Base-by-base conservation (phyloP, 2,113 vertebrate genomes). In the Rhegmatorhina hoffmannsi region DNA sequence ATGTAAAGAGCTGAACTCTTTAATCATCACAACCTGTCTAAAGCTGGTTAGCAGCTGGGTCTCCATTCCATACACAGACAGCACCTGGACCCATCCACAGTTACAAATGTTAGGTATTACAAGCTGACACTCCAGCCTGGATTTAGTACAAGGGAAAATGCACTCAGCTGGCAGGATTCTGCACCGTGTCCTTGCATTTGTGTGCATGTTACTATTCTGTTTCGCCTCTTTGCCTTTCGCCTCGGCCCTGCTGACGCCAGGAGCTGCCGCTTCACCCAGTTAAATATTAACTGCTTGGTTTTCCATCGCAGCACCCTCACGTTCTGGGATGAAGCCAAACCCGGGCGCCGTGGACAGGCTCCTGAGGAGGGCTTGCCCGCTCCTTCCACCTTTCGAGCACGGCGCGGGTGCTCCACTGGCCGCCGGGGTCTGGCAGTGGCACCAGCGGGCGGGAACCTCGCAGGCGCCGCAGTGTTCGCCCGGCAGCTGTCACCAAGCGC, bases 91-190 rank as follows among this genome's bases (percentile, higher is more conserved):
- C 20, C 36, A 40, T 8, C 36, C 40, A 28, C 1, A 0, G 40
- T 5, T 36, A 10, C 24, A 29, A 29, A 9, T 4, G 5, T 17
- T 15, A 13, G 0, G 0, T 3, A 26, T 8, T 19, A 38, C 33
- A 59, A 59, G 56, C 13, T 6, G 78, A 6, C 7, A 0, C 28
- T 68, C 29, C 90, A 62, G 49, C 38, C 16, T 31, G 28, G 17
- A 3, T 29, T 13, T 2, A 15, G 56, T 4, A 11, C 25, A 10
- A 24, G 23, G 46, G 38, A 14, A 59, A 68, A 66, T 0, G 15
- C 24, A 7, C 24, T 3, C 25, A 9, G 0, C 17, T 1, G 29
- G 23, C 29, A 1, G 2, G 7, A 59, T 47, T 50, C 70, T 14
- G 67, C 60, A 66, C 20, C 34, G 2, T 4, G 49, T 58, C 53